Evolutionary conservation across 2,113 vertebrate species (phyloP).

Genomic region (Struthio camelus): DNA sequence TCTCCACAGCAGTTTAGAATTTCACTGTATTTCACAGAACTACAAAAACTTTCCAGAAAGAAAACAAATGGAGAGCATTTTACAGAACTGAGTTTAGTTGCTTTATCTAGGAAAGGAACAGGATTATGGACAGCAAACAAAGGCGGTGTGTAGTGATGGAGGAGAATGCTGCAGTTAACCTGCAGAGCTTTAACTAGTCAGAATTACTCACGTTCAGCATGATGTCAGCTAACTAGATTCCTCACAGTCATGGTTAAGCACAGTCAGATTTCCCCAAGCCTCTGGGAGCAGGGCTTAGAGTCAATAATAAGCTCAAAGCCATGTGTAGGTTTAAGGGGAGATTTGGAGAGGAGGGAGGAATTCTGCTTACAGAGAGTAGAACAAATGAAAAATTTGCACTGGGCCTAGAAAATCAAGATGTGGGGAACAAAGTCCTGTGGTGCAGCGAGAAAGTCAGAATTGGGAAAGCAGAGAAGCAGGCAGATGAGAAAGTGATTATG

Average conservation of each 20-base stretch:
- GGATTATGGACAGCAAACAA: neutral
- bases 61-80: neutral
- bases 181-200: neutral
- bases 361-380: neutral
- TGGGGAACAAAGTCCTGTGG: neutral
- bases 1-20: constrained; percentile 1
- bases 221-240: neutral
- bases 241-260: neutral
- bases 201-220: neutral
- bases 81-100: neutral
- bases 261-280: neutral
- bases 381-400: neutral
- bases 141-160: neutral
- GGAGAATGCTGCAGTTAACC: neutral
- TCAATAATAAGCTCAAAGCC: neutral
- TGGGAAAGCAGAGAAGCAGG: neutral
- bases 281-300: neutral
- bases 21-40: neutral
- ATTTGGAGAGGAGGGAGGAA: neutral
- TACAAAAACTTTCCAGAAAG: neutral
- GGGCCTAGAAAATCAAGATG: neutral
- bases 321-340: neutral
- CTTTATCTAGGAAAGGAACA: neutral
- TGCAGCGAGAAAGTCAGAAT: neutral
- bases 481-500: neutral